phyloP scores from a whole-genome alignment of 2,888 invertebrate genomes.

The Cremastinae sp. region DNA sequence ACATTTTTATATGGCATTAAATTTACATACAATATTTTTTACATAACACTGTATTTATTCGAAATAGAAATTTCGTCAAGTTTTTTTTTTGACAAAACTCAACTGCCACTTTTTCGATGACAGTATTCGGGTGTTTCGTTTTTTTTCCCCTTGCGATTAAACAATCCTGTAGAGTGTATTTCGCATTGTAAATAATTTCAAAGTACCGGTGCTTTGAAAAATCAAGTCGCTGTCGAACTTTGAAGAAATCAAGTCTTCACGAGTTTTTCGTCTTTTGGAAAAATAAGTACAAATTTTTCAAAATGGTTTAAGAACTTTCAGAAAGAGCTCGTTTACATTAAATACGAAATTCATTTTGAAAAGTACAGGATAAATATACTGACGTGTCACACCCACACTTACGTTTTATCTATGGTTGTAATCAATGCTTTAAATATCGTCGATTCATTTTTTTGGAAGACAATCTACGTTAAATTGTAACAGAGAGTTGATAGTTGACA shows the following conservation, averaged over 20 bases:
- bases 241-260: conserved; percentile 4
- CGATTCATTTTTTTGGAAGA: conserved; percentile 27
- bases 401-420: not conserved
- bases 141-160: conserved; percentile 29
- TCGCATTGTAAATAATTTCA: not conserved
- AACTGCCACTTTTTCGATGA: conserved; percentile 21
- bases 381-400: not conserved
- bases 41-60: no score
- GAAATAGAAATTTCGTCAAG: conserved; percentile 22
- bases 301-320: not conserved
- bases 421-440: conserved; percentile 13
- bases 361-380: not conserved
- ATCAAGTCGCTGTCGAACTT: not conserved
- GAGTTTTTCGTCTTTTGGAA: conserved; percentile 26
- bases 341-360: not conserved
- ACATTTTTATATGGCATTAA: conserved; percentile 65
- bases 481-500: not conserved
- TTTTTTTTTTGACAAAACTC: conserved; percentile 4
- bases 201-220: not conserved
- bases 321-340: not conserved
- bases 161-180: conserved; percentile 7
- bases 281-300: conserved; percentile 41
- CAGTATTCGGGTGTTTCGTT: conserved; percentile 42
- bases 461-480: conserved; percentile 18
- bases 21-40: conserved; percentile 65